Base-by-base conservation (phyloP, 2,888 invertebrate genomes). In the Zeuzera pyrina region DNA sequence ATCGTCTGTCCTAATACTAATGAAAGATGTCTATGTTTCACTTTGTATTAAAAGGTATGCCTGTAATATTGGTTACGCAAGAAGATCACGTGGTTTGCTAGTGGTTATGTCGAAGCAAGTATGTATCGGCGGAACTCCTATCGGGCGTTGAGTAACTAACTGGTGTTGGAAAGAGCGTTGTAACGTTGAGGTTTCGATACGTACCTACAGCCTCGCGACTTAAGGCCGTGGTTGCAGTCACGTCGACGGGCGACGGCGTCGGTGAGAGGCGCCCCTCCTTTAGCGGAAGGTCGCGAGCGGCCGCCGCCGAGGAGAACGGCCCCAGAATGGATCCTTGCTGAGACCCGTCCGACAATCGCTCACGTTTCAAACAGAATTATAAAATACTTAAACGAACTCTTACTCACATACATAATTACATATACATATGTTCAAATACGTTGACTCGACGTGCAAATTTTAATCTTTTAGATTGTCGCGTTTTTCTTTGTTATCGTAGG, bases 211-310 rank as follows among this genome's bases (percentile, higher is more conserved):
- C 78, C 81, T 81, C 81, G 81, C 78, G 66, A 65, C 63, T 69
- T 81, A 76, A 79, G 81, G 81, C 81, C 81, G 79, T 67, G 72
- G 73, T 71, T 73, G 74, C 78, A 76, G 78, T 77, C 81, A 81
- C 81, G 79, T 78, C 66, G 76, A 34, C 71, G 66, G 78, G 77
- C 78, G 76, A 77, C 74, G 79, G 78, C 38, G n/a, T n/a, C 27
- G 39, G 39, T 39, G 39, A 39, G 39, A 39, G 39, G 39, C 68
- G 74, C 77, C 77, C 78, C 79, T 71, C 77, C 77, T 72, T 63
- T 58, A 59, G 43, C 64, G 76, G 77, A 81, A 81, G 81, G 81
- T 81, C 81, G 79, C 71, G 58, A 64, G 53, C 63, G 56, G 58
- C 63, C 62, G 63, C 59, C 59, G 57, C 64, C 61, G 72, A 69